Evolutionary conservation across 2,797 vertebrate species (phyloP).

Genomic region (Lutjanus campechanus): DNA sequence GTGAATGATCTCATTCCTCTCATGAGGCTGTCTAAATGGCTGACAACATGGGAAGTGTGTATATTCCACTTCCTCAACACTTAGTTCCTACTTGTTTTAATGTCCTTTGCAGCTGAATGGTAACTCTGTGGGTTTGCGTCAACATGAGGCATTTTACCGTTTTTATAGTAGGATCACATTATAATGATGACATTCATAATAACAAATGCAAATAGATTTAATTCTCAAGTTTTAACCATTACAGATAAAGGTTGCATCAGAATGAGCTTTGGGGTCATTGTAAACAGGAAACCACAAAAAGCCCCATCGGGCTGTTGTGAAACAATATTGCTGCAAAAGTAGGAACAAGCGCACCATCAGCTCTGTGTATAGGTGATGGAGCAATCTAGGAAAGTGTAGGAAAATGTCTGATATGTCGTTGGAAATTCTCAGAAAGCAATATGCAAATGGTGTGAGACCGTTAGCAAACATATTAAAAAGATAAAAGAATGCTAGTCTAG

Average conservation of each 20-base stretch:
- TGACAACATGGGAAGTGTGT: slow-evolving; percentile 59
- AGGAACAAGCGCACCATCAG: neutral
- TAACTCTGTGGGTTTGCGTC: neutral
- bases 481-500: neutral
- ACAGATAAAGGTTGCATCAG: neutral
- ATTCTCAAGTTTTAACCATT: neutral
- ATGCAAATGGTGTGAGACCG: neutral
- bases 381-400: neutral
- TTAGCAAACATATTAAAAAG: neutral
- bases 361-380: neutral
- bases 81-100: slow-evolving; percentile 44
- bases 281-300: slow-evolving; percentile 7
- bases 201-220: neutral
- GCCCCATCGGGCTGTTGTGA: neutral
- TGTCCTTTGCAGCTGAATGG: neutral
- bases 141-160: neutral
- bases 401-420: neutral
- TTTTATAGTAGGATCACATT: neutral
- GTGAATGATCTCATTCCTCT: slow-evolving; percentile 60
- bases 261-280: neutral
- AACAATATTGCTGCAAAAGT: neutral
- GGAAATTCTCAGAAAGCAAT: neutral
- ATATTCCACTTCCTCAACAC: slow-evolving; percentile 64
- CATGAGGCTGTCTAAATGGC: slow-evolving; percentile 23
- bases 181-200: neutral